These are phyloP conservation scores for Oreochromis niloticus DNA, from an alignment of 2,113 vertebrate genomes.

Conservation along the genomic window DNA sequence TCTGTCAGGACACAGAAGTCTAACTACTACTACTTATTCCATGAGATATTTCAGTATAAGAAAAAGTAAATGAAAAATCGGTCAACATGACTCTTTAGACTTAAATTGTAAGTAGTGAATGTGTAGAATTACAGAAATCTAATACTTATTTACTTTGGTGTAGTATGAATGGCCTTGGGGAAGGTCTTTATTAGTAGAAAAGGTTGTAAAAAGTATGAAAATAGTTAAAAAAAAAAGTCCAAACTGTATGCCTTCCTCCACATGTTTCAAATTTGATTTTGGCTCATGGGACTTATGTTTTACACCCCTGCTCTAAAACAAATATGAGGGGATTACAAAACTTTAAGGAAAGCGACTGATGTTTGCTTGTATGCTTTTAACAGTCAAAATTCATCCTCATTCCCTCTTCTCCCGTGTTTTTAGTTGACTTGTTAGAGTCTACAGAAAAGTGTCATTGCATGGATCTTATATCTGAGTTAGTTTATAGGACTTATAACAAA, in stretches of 20 bases:
- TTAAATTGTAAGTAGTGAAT: not conserved
- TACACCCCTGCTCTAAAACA: not conserved
- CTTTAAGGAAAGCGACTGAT: not conserved
- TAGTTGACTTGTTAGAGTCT: not conserved
- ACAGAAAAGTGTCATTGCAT: not conserved
- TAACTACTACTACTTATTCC: not conserved
- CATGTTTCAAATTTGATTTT: not conserved
- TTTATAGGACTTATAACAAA: not conserved
- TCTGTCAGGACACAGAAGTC: not conserved
- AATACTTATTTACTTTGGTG: not conserved
- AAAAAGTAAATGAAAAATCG: not conserved
- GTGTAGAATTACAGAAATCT: rapidly evolving
- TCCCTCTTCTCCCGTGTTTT: no score
- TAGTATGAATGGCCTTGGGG: not conserved
- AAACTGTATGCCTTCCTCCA: not conserved
- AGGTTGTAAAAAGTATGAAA: not conserved
- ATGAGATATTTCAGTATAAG: not conserved
- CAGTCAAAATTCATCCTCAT: no score
- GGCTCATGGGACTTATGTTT: rapidly evolving
- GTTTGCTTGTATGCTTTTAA: not conserved
- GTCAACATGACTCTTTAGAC: not conserved
- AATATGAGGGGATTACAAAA: not conserved
- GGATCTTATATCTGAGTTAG: not conserved
- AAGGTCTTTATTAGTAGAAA: not conserved
- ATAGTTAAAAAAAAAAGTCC: not conserved